phyloP scores from a whole-genome alignment of 1,140 invertebrate genomes.

The Drosophila parvula region DNA sequence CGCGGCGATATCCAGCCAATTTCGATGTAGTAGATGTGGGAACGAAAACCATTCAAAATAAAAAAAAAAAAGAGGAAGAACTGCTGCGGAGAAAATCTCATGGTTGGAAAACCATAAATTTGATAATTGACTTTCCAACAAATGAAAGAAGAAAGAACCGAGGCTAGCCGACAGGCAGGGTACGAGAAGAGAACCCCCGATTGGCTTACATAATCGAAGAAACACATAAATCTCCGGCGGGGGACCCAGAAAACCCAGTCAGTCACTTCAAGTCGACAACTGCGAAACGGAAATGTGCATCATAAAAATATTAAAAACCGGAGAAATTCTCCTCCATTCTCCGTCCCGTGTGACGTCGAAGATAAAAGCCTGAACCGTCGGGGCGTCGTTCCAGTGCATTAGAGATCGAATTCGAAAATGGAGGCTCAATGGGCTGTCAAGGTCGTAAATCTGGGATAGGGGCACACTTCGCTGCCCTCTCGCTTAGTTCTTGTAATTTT shows the following conservation, averaged over 20 bases:
- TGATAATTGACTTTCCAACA: constrained; percentile 76
- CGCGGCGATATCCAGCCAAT: constrained; percentile 27
- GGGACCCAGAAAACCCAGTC: constrained; percentile 55
- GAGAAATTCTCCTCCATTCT: constrained; percentile 20
- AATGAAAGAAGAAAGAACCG: constrained; percentile 54
- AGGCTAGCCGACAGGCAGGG: constrained; percentile 10
- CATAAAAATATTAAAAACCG: constrained; percentile 81
- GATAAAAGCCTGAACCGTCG: constrained; percentile 58
- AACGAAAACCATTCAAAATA: constrained; percentile 52
- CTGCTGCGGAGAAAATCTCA: constrained; percentile 55
- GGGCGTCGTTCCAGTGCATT: constrained; percentile 71
- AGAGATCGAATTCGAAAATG: constrained; percentile 51
- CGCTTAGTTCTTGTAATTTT: constrained; percentile 40
- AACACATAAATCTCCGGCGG: constrained; percentile 70
- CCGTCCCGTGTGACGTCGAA: constrained; percentile 26
- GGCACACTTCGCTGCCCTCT: constrained; percentile 23
- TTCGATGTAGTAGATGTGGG: constrained; percentile 45
- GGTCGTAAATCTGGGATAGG: constrained; percentile 69
- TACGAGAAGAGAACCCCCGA: constrained; percentile 15
- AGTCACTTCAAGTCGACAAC: constrained; percentile 60
- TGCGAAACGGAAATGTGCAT: constrained; percentile 77
- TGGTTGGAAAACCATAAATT: constrained; percentile 71
- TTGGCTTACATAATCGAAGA: constrained; percentile 78
- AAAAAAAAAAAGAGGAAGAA: constrained; percentile 40
- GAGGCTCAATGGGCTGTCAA: constrained; percentile 65